A percentile compares a stretch with the other conserved stretches of the same genome.
These are phyloP conservation scores for Pachliopta kotzebuea DNA, from an alignment of 2,888 invertebrate genomes.

Conservation along the genomic window DNA sequence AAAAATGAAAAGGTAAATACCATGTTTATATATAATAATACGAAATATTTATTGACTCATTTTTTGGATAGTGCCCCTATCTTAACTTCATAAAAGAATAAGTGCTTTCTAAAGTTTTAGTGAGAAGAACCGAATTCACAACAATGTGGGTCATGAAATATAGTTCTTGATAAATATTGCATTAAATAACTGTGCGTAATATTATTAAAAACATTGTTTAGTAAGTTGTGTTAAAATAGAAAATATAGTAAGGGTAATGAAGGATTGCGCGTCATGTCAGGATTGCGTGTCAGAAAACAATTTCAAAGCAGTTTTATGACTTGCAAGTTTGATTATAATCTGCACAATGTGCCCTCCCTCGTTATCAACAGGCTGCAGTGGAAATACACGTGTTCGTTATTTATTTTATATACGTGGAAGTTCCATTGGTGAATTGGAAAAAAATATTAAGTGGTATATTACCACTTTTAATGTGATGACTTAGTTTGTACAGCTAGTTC, in stretches of 20 bases:
- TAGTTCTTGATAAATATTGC: too few species aligned
- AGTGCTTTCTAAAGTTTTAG: too few species aligned
- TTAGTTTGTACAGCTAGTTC: too few species aligned
- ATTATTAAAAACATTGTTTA: not conserved
- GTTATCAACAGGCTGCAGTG: constrained; percentile 21
- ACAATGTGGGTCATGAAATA: too few species aligned
- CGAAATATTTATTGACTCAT: too few species aligned
- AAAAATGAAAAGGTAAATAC: too few species aligned
- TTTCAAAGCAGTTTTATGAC: constrained; percentile 24
- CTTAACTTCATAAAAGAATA: too few species aligned
- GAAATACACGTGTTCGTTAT: not conserved
- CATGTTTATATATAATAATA: too few species aligned
- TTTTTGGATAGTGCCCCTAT: too few species aligned
- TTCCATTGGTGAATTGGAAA: not conserved
- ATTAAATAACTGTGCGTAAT: not conserved
- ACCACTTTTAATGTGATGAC: not conserved
- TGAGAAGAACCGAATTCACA: too few species aligned
- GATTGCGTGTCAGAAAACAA: constrained; percentile 21
- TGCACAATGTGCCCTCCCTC: constrained; percentile 10
- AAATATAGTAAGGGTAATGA: not conserved
- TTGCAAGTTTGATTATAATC: constrained; percentile 25
- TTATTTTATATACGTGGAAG: not conserved
- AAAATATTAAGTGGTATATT: not conserved
- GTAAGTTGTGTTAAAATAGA: not conserved
- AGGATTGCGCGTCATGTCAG: constrained; percentile 10